These are phyloP conservation scores for Adoxophyes honmai DNA, from an alignment of 1,140 invertebrate species.

Conservation along the genomic window DNA sequence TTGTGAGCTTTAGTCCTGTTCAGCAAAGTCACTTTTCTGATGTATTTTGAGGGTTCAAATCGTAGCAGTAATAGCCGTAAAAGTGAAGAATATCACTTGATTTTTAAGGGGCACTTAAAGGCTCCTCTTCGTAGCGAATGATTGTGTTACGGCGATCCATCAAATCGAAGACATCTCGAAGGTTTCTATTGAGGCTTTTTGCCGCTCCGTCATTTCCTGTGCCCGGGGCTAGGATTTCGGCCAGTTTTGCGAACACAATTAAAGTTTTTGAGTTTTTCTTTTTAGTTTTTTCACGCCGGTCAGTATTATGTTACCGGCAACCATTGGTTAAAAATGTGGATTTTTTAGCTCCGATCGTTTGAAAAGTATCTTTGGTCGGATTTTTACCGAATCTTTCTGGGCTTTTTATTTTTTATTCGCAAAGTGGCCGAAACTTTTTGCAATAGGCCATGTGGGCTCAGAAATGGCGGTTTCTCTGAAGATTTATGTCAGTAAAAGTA, in stretches of 20 bases:
- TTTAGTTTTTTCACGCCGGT: conserved; percentile 52
- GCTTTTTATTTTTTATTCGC: neutral
- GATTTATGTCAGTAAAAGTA: neutral
- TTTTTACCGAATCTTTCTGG: conserved; percentile 12
- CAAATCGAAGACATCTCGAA: conserved; percentile 56
- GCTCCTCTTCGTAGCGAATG: conserved; percentile 48
- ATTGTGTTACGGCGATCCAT: conserved; percentile 72
- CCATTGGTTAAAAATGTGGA: conserved; percentile 33
- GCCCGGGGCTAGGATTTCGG: conserved; percentile 40
- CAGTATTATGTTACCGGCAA: conserved; percentile 57
- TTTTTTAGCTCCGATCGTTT: conserved; percentile 32
- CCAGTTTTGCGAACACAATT: conserved; percentile 63
- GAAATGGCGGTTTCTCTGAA: neutral
- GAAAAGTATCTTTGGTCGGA: conserved; percentile 28
- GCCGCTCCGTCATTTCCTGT: conserved; percentile 65
- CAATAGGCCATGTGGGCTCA: neutral
- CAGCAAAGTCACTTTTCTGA: conserved; percentile 12
- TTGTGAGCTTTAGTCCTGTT: conserved; percentile 5
- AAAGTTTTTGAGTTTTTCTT: conserved; percentile 49
- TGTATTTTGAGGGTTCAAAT: neutral
- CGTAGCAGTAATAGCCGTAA: conserved; percentile 33
- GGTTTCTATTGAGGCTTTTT: conserved; percentile 58
- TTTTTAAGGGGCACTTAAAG: conserved; percentile 69
- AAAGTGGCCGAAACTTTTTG: neutral
- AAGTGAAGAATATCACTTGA: conserved; percentile 69